These are phyloP conservation scores for Gymnopithys bicolor DNA, from an alignment of 2,797 vertebrate genomes.

Conservation along the genomic window DNA sequence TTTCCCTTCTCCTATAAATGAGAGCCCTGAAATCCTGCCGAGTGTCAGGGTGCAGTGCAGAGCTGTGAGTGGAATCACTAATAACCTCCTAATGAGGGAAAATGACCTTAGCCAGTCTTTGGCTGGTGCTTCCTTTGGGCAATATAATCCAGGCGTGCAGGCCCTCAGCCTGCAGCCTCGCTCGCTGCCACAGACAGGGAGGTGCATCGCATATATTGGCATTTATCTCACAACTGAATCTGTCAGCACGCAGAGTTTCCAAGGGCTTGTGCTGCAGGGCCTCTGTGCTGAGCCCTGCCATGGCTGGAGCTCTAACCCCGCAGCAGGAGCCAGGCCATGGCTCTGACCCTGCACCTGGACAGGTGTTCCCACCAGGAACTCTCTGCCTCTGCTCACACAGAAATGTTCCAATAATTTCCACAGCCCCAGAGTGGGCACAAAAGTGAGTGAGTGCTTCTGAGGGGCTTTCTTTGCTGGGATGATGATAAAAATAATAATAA, in stretches of 20 bases:
- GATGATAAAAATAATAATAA: background rate
- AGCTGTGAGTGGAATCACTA: background rate
- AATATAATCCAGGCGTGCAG: background rate
- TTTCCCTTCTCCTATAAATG: background rate
- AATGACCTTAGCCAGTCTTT: conserved; percentile 44
- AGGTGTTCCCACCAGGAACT: background rate
- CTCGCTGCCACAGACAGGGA: background rate
- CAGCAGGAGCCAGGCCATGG: background rate
- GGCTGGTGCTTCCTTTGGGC: conserved; percentile 39
- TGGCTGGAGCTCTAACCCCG: background rate
- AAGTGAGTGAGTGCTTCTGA: background rate
- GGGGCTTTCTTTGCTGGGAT: background rate
- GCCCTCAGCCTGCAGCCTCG: conserved; percentile 12
- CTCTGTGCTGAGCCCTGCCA: fast-evolving
- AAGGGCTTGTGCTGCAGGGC: background rate
- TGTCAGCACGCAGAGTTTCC: background rate
- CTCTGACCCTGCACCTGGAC: background rate
- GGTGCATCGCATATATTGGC: background rate
- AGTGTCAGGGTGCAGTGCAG: background rate
- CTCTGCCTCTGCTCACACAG: background rate
- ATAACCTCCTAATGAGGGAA: conserved; percentile 38
- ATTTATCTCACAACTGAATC: conserved; percentile 4
- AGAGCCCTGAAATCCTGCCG: background rate
- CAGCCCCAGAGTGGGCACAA: background rate
- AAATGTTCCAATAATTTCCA: background rate